Percentiles rank a stretch among this genome's conserved stretches.
Conservation (phyloP, 2,113 vertebrate genomes). For the Myocastor coypus region DNA sequence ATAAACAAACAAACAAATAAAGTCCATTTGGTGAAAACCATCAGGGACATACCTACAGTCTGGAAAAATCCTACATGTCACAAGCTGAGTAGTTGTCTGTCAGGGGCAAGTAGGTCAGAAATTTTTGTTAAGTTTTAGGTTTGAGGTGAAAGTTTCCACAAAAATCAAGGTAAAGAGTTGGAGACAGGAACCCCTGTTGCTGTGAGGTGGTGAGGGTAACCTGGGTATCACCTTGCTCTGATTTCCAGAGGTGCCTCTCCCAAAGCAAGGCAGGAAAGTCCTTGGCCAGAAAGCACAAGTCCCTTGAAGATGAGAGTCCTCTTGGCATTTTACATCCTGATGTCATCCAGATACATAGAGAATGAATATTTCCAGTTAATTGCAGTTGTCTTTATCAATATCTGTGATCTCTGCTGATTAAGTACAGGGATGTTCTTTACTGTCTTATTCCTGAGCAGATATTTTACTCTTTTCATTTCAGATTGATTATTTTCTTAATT, state of each 20-base stretch:
- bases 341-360: background rate
- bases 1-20: background rate
- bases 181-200: background rate
- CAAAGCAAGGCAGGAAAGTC: background rate
- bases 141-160: background rate
- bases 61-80: background rate
- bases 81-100: background rate
- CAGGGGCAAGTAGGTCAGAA: background rate
- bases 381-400: background rate
- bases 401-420: background rate
- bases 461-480: background rate
- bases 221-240: background rate
- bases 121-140: background rate
- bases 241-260: background rate
- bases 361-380: background rate
- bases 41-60: background rate
- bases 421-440: background rate
- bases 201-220: background rate
- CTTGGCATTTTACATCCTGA: background rate
- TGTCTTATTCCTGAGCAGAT: background rate
- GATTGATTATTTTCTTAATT: background rate
- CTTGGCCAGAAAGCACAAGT: background rate
- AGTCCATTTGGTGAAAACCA: background rate
- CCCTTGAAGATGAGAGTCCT: background rate
- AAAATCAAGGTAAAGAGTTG: background rate